phyloP scores from a whole-genome alignment of 2,113 vertebrate genomes.

The Triplophysa tibetana region DNA sequence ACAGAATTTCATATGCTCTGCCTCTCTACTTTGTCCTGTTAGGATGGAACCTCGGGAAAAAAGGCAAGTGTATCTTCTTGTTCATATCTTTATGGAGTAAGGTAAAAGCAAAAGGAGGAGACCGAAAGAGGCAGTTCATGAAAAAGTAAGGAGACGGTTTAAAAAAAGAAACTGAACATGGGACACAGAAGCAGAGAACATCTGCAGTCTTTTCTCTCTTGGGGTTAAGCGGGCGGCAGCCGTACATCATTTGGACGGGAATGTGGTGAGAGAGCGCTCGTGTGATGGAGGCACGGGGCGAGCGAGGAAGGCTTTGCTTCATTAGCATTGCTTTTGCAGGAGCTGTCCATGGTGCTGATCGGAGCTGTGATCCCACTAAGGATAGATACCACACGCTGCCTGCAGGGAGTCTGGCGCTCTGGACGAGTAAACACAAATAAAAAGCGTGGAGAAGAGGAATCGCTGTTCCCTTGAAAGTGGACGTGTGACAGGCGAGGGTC shows the following conservation, averaged over 20 bases:
- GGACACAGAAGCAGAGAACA: constrained; percentile 11
- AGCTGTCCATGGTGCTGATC: constrained; percentile 31
- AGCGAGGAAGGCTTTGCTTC: constrained; percentile 13
- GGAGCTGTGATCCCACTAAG: constrained; percentile 25
- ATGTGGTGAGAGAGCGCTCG: constrained; percentile 12
- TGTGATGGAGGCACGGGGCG: constrained; percentile 14
- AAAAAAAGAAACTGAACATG: not conserved
- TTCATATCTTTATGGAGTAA: not conserved
- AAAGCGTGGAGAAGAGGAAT: constrained; percentile 17
- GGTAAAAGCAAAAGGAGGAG: not conserved
- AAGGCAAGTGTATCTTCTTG: constrained; percentile 23
- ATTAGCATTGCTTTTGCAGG: constrained; percentile 35
- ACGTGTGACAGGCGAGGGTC: constrained; percentile 8
- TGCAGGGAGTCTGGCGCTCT: not conserved
- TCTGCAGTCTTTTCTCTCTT: constrained; percentile 10
- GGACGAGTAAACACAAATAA: constrained; percentile 25
- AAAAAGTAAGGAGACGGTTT: constrained; percentile 35
- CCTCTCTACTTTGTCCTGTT: not conserved
- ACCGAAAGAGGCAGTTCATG: constrained; percentile 25
- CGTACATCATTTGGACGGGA: not conserved
- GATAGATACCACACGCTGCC: not conserved
- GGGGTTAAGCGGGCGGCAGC: constrained; percentile 11
- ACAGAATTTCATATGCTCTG: constrained; percentile 20
- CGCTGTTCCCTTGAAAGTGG: not conserved
- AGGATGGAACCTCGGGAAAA: not conserved